These are phyloP conservation scores for Oryzias celebensis DNA, from an alignment of 2,113 vertebrate species.

Conservation along the genomic window DNA sequence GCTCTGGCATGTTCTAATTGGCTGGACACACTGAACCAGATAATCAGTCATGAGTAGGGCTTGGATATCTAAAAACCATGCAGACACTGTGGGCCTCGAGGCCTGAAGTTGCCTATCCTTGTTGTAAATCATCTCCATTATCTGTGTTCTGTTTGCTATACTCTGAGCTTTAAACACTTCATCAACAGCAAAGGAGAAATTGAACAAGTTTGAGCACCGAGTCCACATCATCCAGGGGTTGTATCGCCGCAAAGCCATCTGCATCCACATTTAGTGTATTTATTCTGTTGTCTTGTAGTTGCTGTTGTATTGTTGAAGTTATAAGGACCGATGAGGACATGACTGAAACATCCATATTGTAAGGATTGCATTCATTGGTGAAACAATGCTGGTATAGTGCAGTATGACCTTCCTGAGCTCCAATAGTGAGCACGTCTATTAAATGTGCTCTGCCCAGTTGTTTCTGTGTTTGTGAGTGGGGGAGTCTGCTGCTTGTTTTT, in stretches of 20 bases:
- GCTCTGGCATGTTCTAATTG: no score
- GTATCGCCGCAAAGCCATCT: constrained; percentile 39
- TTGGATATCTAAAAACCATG: no score
- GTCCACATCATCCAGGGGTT: constrained; percentile 47
- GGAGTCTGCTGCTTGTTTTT: constrained; percentile 45
- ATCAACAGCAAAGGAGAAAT: constrained; percentile 54
- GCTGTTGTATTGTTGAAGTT: constrained; percentile 71
- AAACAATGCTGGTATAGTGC: constrained; percentile 53
- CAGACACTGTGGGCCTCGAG: no score
- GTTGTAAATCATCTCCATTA: constrained; percentile 46
- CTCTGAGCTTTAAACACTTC: constrained; percentile 37
- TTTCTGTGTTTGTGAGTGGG: constrained; percentile 57
- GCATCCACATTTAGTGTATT: constrained; percentile 60
- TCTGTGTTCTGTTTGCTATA: constrained; percentile 51
- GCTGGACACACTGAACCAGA: no score
- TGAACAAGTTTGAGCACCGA: constrained; percentile 51
- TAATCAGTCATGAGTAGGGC: no score
- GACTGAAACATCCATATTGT: constrained; percentile 29
- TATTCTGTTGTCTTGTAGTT: constrained; percentile 72
- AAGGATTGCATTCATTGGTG: constrained; percentile 39
- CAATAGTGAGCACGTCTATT: constrained; percentile 39
- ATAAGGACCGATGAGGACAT: constrained; percentile 52
- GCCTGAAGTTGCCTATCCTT: no score
- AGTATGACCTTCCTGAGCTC: constrained; percentile 60
- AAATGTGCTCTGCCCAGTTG: constrained; percentile 52